These are phyloP conservation scores for Callocephalon fimbriatum DNA, from an alignment of 2,113 vertebrate species.

Conservation along the genomic window DNA sequence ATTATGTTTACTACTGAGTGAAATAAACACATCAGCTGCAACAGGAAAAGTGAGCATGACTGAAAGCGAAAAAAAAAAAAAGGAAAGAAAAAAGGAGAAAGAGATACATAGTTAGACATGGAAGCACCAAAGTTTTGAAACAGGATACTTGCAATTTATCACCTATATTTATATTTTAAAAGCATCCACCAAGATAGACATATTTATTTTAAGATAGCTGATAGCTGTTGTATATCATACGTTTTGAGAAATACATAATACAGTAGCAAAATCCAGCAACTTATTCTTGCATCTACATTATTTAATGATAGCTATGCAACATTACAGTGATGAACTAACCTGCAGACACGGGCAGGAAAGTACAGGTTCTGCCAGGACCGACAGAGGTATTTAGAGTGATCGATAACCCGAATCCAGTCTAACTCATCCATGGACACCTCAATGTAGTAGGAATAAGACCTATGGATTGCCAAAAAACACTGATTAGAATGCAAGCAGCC, in stretches of 20 bases:
- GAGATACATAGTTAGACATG: not conserved
- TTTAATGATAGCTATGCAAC: not conserved
- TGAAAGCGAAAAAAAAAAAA: not conserved
- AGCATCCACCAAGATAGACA: not conserved
- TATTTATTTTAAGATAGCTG: not conserved
- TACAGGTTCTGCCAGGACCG: constrained; percentile 97
- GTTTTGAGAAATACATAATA: not conserved
- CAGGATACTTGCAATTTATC: not conserved
- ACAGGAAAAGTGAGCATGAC: not conserved
- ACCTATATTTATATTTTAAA: not conserved
- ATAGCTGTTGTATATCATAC: not conserved
- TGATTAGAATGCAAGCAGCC: not conserved
- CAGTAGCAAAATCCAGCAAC: not conserved
- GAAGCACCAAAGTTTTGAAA: not conserved
- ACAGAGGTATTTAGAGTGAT: constrained; percentile 94
- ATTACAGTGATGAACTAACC: constrained; percentile 77
- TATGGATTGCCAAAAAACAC: constrained; percentile 55
- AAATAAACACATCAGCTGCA: not conserved
- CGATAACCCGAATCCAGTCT: constrained; percentile 96
- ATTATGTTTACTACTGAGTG: not conserved
- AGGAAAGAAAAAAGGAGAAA: too few relatives aligned
- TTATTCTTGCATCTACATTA: not conserved
- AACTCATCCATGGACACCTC: constrained; percentile 99
- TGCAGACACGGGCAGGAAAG: constrained; percentile 94
- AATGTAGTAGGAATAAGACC: constrained; percentile 98